Base-by-base conservation (phyloP, 2,113 vertebrate species). In the Pleuronectes platessa region DNA sequence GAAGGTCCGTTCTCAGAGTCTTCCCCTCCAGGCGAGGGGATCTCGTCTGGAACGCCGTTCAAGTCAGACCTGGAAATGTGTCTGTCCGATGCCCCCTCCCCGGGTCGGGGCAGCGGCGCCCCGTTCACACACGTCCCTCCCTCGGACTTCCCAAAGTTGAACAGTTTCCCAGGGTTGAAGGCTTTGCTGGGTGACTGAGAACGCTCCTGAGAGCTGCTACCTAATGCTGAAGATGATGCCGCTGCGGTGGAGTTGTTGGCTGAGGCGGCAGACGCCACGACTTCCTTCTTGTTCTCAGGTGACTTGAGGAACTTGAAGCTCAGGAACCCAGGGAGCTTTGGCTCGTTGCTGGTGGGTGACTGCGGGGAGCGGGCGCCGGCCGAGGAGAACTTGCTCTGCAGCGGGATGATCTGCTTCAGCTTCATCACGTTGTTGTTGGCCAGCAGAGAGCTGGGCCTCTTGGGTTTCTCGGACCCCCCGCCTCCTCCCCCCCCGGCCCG, bases 361-460 rank as follows among this genome's bases (percentile, higher is more conserved):
- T 97, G 95, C 0, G 96, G 95, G 17, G 96, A 96, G 72, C 96
- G 95, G 8, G 95, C 85, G 0, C 94, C 84, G 0, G 95, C 91
- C 0, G 97, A 96, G 79, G 97, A 95, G 86, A 98, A 97, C 86
- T 97, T 97, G 74, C 95, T 95, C 93, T 99, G 97, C 81, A 99
- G 85, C 0, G 97, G 97, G 89, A 99, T 98, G 91, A 98, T 98
- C 93, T 99, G 97, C 86, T 98, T 98, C 58, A 99, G 93, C 92
- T 97, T 97, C 95, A 99, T 94, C 86, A 99, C 97, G 1, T 98
- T 98, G 85, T 98, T 98, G 90, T 96, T 97, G n/a, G 96, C 96
- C 89, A 98, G 78, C 61, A 99, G 95, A 4, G 97, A 98, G 79
- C 96, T 98, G 26, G 97, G 97, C 27, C 97, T 93, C 84, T 97